These are phyloP conservation scores for Craniophora ligustri DNA, from an alignment of 2,888 invertebrate genomes.

Conservation along the genomic window DNA sequence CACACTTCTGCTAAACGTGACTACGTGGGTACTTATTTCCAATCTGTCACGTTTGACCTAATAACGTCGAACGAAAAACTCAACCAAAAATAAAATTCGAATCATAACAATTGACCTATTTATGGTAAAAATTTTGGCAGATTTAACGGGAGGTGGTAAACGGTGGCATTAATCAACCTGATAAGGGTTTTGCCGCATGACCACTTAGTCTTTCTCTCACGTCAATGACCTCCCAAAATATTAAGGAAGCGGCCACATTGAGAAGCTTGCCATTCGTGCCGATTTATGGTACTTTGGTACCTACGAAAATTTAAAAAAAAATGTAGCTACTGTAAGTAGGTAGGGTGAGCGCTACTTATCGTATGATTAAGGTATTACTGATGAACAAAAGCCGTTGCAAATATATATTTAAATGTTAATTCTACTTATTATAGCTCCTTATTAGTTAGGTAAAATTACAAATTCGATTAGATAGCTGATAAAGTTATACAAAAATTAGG, in stretches of 20 bases:
- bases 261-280: not conserved
- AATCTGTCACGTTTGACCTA: slow-evolving; percentile 11
- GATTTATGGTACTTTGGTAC: not conserved
- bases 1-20: no score
- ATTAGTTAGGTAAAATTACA: no score
- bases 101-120: slow-evolving; percentile 33
- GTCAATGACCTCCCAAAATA: slow-evolving; percentile 40
- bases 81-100: not conserved
- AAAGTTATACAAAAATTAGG: no score
- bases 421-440: no score
- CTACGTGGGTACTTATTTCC: not conserved
- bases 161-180: slow-evolving; percentile 33
- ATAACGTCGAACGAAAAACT: not conserved
- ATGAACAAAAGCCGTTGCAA: no score
- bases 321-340: no score
- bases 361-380: no score
- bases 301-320: no score
- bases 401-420: no score
- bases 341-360: no score
- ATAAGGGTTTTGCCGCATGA: slow-evolving; percentile 42
- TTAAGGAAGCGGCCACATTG: slow-evolving; percentile 28
- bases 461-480: no score
- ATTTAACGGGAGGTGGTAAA: slow-evolving; percentile 36
- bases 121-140: slow-evolving; percentile 6
- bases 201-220: slow-evolving; percentile 21